phyloP scores from a whole-genome alignment of 2,888 invertebrate species.

The Andrena haemorrhoa region DNA sequence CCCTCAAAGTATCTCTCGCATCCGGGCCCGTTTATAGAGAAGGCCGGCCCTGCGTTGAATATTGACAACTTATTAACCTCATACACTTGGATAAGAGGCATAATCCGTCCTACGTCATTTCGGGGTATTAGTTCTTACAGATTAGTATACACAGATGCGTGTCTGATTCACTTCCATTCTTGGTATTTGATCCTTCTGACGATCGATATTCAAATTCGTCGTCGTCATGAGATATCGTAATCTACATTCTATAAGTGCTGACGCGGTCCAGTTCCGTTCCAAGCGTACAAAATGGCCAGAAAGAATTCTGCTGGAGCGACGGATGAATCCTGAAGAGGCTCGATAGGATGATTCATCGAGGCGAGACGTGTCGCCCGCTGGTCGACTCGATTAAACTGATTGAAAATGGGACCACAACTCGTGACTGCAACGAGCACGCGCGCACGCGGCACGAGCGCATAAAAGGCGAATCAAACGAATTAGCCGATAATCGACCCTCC shows the following conservation, averaged over 20 bases:
- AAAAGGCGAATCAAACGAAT: conserved; percentile 55
- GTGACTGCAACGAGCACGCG: conserved; percentile 43
- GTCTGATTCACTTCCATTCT: not conserved
- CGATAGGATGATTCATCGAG: conserved; percentile 60
- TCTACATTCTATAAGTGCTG: not conserved
- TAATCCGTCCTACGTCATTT: not conserved
- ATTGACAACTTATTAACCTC: too few relatives aligned
- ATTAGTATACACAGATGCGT: not conserved
- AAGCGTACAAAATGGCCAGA: not conserved
- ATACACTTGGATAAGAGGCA: not conserved
- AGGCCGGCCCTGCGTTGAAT: too few relatives aligned
- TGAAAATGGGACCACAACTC: conserved; percentile 64
- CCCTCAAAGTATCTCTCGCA: too few relatives aligned
- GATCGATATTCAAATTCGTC: not conserved
- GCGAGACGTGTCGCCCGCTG: conserved; percentile 63
- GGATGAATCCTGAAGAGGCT: conserved; percentile 18
- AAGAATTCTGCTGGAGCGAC: not conserved
- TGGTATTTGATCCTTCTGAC: not conserved
- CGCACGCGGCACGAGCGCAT: conserved; percentile 15
- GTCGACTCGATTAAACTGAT: conserved; percentile 64
- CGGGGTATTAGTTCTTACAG: not conserved
- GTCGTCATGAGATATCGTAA: not conserved
- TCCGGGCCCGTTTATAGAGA: too few relatives aligned
- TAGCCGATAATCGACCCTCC: conserved; percentile 51
- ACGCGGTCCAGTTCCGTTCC: not conserved